phyloP scores from a whole-genome alignment of 2,113 vertebrate genomes.

The Oreotragus oreotragus region DNA sequence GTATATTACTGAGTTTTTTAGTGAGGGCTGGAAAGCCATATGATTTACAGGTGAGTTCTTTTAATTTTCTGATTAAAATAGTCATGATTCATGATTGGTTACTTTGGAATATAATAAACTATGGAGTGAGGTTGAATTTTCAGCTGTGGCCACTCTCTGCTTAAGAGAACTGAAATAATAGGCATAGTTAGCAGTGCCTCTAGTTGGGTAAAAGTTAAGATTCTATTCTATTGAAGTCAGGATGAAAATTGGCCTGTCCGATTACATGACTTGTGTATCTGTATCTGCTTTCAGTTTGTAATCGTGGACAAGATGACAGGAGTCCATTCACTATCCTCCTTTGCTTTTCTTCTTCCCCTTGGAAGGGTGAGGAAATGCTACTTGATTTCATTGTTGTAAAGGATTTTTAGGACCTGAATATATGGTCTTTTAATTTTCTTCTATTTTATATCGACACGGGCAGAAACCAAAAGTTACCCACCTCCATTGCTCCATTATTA shows the following conservation, averaged over 20 bases:
- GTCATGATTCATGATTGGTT: neutral
- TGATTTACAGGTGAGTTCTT: conserved; percentile 84
- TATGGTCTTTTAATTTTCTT: neutral
- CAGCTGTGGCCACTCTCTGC: neutral
- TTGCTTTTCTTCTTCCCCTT: neutral
- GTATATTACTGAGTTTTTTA: conserved; percentile 87
- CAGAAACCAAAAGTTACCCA: neutral
- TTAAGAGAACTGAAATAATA: neutral
- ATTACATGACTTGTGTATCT: neutral
- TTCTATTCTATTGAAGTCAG: neutral
- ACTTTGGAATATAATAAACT: conserved; percentile 16
- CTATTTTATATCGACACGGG: neutral
- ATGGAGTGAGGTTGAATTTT: neutral
- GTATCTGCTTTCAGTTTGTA: neutral
- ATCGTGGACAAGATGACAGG: neutral
- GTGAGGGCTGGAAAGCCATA: conserved; percentile 88
- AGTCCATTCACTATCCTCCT: neutral
- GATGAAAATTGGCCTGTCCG: neutral
- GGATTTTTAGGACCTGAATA: neutral
- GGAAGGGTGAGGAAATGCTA: neutral
- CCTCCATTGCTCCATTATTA: neutral
- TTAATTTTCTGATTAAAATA: conserved; percentile 11
- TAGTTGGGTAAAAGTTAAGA: conserved; percentile 6
- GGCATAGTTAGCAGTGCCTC: neutral
- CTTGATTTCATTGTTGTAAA: neutral